Evolutionary conservation across 2,113 vertebrate genomes (phyloP), one percentile per base, ranked within the genome.

Genomic region (Barbus barbus): DNA sequence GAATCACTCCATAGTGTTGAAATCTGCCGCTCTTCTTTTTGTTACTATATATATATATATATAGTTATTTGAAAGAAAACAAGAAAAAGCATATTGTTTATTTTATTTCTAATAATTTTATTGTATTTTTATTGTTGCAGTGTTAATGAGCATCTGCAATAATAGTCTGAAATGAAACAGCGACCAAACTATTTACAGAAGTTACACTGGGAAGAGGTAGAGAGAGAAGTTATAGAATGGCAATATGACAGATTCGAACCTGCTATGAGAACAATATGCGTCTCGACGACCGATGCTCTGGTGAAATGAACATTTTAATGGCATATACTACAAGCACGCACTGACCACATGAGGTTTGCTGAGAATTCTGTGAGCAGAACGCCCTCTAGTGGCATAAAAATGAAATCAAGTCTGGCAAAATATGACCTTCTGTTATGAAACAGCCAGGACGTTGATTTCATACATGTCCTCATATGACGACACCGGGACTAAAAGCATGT

Each of bases 351-450:
- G 2, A 65, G 41, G 24, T 22, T 67, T 63, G 9, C 16, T 80
- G 22, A 67, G 63, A 63, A 41, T 58, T 28, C n/a, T 88, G 81
- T 87, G 75, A 88, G 86, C 61, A 89, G 82, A 78, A 44, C 88
- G 94, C 92, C 94, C 92, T 89, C 92, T 88, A 85, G 89, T 94
- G 94, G 91, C 72, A 22, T 63, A 38, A 73, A 18, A 76, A 78
- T 83, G 76, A 91, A 89, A n/a, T 89, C 31, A 67, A 6, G 12
- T 16, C 9, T 53, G n/a, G n/a, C n/a, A n/a, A n/a, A n/a, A n/a
- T n/a, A n/a, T n/a, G n/a, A n/a, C n/a, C n/a, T n/a, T n/a, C n/a
- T n/a, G n/a, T n/a, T n/a, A n/a, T n/a, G n/a, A n/a, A n/a, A n/a
- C n/a, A n/a, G n/a, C n/a, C n/a, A n/a, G n/a, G n/a, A n/a, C n/a